These are phyloP conservation scores for Glomeris maerens DNA, from an alignment of 1,140 invertebrate species.

Conservation along the genomic window DNA sequence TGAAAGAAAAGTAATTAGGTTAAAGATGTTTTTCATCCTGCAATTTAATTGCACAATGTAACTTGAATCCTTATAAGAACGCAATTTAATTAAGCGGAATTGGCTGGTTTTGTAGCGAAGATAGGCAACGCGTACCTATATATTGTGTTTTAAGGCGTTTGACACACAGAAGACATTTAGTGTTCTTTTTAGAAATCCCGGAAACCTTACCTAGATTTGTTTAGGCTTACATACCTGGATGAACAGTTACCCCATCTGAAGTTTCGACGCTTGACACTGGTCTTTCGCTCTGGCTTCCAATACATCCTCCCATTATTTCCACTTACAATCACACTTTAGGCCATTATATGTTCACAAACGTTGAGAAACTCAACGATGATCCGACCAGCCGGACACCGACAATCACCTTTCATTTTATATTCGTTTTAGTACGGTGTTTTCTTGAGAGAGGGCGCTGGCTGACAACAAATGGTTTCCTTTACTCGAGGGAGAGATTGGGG, in stretches of 20 bases:
- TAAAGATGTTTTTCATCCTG: too few species aligned
- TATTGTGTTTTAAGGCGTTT: too few species aligned
- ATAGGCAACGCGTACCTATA: too few species aligned
- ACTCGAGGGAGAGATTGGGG: too few species aligned
- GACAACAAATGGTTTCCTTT: too few species aligned
- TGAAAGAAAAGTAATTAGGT: too few species aligned
- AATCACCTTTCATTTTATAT: too few species aligned
- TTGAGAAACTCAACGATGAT: too few species aligned
- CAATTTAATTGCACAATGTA: too few species aligned
- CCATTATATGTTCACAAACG: slow-evolving; percentile 17
- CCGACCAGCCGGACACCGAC: too few species aligned
- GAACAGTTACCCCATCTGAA: slow-evolving; percentile 20
- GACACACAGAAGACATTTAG: slow-evolving; percentile 2
- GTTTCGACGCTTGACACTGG: slow-evolving; percentile 28
- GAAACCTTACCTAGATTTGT: not conserved
- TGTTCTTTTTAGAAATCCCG: not conserved
- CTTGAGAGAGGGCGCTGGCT: too few species aligned
- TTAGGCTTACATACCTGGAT: slow-evolving; percentile 5
- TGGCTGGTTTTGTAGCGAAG: not conserved
- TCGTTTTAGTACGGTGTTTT: too few species aligned
- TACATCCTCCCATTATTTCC: slow-evolving; percentile 34
- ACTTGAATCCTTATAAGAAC: not conserved
- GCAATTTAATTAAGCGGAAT: not conserved
- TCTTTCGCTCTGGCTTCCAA: slow-evolving; percentile 29
- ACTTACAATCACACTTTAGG: not conserved